These are phyloP conservation scores for Calyptommatus sinebrachiatus DNA, from an alignment of 2,113 vertebrate genomes.

Conservation along the genomic window DNA sequence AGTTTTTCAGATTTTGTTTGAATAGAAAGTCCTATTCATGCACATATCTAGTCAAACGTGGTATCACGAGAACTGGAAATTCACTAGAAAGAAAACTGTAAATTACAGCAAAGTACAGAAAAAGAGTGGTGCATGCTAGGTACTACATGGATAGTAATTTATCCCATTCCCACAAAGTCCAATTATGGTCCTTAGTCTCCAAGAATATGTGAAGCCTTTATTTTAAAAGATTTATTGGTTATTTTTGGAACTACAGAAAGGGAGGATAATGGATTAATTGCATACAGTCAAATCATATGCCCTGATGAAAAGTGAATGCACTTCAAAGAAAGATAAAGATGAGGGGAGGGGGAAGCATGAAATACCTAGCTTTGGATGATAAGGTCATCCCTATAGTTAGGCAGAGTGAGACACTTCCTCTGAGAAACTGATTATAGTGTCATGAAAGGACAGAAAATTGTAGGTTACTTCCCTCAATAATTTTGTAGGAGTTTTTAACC, in stretches of 20 bases:
- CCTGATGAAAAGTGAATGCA: neutral
- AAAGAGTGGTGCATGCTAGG: neutral
- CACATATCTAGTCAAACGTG: neutral
- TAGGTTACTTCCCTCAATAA: neutral
- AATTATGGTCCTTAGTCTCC: neutral
- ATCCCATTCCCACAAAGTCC: neutral
- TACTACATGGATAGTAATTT: neutral
- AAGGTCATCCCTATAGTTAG: neutral
- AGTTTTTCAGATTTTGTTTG: neutral
- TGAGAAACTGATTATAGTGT: neutral
- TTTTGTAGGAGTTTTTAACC: neutral
- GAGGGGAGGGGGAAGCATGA: neutral
- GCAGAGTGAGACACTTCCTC: neutral
- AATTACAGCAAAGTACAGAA: neutral
- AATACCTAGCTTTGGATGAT: neutral
- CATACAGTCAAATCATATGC: neutral
- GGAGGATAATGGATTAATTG: neutral
- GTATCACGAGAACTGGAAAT: neutral
- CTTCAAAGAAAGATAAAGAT: neutral
- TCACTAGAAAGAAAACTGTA: neutral
- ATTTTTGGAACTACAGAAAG: no score
- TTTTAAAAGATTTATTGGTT: neutral
- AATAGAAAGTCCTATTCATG: neutral
- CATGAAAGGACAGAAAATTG: neutral
- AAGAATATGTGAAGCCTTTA: neutral